Evolutionary conservation across 2,113 vertebrate species (phyloP), one percentile per base, ranked within the genome.

Genomic region (Pomatorhinus ruficollis): DNA sequence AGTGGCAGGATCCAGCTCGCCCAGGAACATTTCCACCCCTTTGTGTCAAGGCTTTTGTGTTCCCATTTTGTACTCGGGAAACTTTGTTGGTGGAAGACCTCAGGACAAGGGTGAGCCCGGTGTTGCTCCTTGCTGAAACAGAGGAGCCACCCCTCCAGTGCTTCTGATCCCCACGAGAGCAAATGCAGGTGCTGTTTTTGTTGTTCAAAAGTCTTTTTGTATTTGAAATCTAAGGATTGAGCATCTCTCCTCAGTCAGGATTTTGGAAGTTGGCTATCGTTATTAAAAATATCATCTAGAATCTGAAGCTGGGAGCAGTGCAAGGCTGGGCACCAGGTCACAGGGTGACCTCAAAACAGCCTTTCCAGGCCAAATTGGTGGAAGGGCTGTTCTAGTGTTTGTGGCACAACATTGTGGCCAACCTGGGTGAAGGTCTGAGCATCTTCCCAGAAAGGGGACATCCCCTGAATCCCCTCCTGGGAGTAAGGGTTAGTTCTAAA

Each of bases 41-140:
- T 76, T 71, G 31, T 78, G n/a, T 49, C 37, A 22, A 30, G 78
- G 65, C 17, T 84, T 92, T 24, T 33, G 31, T 59, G n/a, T 35
- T 79, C 83, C 54, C 3, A 2, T 40, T 79, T 4, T 49, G 24
- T 27, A 31, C 18, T 61, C 0, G 0, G 25, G 23, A n/a, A 76
- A 52, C 15, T 71, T 87, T 14, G 18, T 14, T 47, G 33, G 40
- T 64, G 25, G 59, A 47, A 16, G 31, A 22, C 4, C 14, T 15
- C 0, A 18, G 64, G 16, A 10, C 23, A 8, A 2, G 5, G 40
- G 25, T 54, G 64, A 76, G 9, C 47, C 42, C 22, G 3, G 19
- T 11, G 1, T 2, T 0, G 2, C 77, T 16, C 31, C 3, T 2
- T 1, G 13, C 6, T 35, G 15, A 35, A 22, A 3, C 0, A 0